Percentiles rank a stretch among this genome's conserved stretches.
Conservation (phyloP, 2,888 invertebrate genomes). For the Leptinotarsa haldemani region DNA sequence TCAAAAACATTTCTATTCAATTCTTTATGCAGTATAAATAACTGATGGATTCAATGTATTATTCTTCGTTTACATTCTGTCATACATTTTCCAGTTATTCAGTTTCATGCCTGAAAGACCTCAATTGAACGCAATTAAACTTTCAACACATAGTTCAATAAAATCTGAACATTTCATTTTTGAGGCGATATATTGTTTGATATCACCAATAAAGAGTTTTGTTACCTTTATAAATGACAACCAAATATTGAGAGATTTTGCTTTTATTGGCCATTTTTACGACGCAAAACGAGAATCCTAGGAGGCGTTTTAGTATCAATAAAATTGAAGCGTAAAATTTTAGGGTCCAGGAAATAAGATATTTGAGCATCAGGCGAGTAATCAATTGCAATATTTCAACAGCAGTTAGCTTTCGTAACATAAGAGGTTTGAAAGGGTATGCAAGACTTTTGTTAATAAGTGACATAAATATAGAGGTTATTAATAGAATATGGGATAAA, state of each 20-base stretch:
- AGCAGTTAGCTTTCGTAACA: neutral
- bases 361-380: neutral
- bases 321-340: neutral
- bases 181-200: constrained; percentile 1
- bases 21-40: no score
- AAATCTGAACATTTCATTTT: constrained; percentile 7
- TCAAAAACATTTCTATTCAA: no score
- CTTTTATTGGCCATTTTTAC: constrained; percentile 4
- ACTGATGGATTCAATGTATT: no score
- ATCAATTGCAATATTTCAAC: neutral
- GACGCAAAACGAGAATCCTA: constrained; percentile 2
- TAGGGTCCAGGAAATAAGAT: constrained; percentile 1
- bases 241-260: constrained; percentile 8
- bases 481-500: no score
- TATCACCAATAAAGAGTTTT: constrained; percentile 13
- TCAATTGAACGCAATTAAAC: no score
- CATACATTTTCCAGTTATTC: no score
- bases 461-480: no score
- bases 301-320: neutral
- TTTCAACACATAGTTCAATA: neutral
- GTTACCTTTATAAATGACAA: constrained; percentile 11
- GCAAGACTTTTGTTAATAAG: no score
- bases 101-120: no score
- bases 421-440: no score
- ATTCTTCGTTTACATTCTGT: no score